Evolutionary conservation across 2,797 vertebrate genomes (phyloP), one percentile per base, ranked within the genome.

Genomic region (Fistularia commersonii): DNA sequence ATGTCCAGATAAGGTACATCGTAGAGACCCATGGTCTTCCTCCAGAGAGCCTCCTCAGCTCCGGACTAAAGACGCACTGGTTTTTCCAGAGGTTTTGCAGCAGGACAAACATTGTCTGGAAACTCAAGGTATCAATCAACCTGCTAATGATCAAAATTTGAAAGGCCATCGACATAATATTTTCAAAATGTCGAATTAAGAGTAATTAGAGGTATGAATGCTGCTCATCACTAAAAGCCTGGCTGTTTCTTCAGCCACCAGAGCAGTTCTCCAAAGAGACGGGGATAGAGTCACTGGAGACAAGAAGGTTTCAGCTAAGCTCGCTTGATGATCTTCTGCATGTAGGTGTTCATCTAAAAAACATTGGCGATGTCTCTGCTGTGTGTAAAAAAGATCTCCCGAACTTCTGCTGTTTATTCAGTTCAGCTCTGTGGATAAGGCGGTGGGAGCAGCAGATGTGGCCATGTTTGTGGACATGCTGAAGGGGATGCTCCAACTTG

Each of bases 1-100:
- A 8, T 51, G 14, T 64, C 13, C 45, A 71, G 64, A 60, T 66
- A 37, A 48, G 37, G 37, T 46, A 11, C 34, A 69, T 59, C 0
- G 36, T 52, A 0, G 48, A 62, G 6, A 68, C 46, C 40, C 57
- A 32, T 33, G 67, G 64, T 48, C 40, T 54, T 11, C 49, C 46
- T 8, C 46, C 58, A 8, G 45, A 66, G 7, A 3, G 14, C 1
- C 5, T 66, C 7, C 61, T 75, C 7, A 11, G 0, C 6, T 3
- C 1, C 1, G 61, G 61, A 13, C 0, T 1, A 0, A 50, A 48
- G 6, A 47, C 46, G 0, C 0, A 0, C 0, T 0, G 0, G 0
- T 62, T 55, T 13, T 64, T 44, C 35, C 2, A 38, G 32, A 54
- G 3, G 33, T n/a, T n/a, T n/a, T n/a, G n/a, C n/a, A n/a, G 8